These are phyloP conservation scores for Coendou prehensilis DNA, from an alignment of 2,797 vertebrate species.

Conservation along the genomic window DNA sequence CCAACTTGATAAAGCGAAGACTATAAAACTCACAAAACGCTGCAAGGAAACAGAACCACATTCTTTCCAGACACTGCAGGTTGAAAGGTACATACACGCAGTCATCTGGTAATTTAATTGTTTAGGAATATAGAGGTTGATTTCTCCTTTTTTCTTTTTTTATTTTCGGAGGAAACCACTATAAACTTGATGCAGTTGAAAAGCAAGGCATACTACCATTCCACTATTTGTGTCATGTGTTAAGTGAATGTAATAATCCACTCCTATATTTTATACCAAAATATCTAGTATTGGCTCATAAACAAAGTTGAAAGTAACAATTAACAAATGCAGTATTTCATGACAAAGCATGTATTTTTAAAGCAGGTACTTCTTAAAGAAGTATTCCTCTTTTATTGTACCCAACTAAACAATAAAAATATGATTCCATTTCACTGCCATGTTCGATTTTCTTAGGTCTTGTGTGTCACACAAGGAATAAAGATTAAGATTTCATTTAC, in stretches of 20 bases:
- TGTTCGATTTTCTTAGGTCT: slow-evolving; percentile 26
- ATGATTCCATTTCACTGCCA: neutral
- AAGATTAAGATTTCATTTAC: neutral
- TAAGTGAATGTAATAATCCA: neutral
- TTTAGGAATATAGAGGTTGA: neutral
- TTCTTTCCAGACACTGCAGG: neutral
- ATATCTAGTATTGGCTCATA: slow-evolving; percentile 4
- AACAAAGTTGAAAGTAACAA: slow-evolving; percentile 13
- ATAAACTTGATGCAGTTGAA: neutral
- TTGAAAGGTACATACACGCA: neutral
- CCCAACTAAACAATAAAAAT: slow-evolving; percentile 37
- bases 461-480: neutral
- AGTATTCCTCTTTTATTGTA: slow-evolving; percentile 3
- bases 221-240: neutral
- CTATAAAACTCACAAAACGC: slow-evolving; percentile 45
- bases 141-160: neutral
- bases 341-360: neutral
- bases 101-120: neutral
- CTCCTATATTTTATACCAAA: slow-evolving; percentile 33
- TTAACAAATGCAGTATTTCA: slow-evolving; percentile 52
- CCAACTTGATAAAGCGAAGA: slow-evolving; percentile 23
- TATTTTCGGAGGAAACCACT: neutral
- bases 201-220: neutral
- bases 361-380: slow-evolving; percentile 41
- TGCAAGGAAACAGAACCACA: neutral